These are phyloP conservation scores for Petrosia ficiformis DNA, from an alignment of 37 sponge, comb jelly and placozoan genomes.

Conservation along the genomic window DNA sequence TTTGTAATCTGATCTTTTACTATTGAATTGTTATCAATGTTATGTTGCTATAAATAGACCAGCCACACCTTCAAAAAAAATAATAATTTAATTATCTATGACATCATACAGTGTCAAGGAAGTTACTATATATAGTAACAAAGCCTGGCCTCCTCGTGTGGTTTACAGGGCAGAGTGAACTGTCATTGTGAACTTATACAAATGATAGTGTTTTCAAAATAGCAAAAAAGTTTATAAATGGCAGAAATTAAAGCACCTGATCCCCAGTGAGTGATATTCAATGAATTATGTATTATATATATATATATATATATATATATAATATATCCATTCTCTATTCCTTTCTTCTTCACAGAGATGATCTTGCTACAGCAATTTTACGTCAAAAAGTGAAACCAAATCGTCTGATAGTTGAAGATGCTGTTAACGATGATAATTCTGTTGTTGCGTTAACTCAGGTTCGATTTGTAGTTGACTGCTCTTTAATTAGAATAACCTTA, in stretches of 20 bases:
- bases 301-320: not conserved
- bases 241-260: slow-evolving; percentile 88
- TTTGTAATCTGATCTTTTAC: too few relatives aligned
- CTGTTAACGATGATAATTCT: slow-evolving; percentile 96
- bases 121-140: too few relatives aligned
- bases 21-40: too few relatives aligned
- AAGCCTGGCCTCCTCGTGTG: too few relatives aligned
- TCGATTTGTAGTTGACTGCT: not conserved
- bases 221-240: too few relatives aligned
- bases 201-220: too few relatives aligned
- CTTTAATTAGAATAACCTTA: slow-evolving; percentile 1
- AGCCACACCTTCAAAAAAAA: too few relatives aligned
- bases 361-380: slow-evolving; percentile 94
- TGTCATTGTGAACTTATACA: too few relatives aligned
- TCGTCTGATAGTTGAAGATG: slow-evolving; percentile 92
- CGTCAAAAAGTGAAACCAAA: slow-evolving; percentile 84
- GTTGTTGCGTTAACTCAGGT: slow-evolving; percentile 92
- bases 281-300: not conserved
- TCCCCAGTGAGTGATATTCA: slow-evolving; percentile 74
- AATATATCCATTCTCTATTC: not conserved
- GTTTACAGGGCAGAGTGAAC: too few relatives aligned
- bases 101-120: too few relatives aligned
- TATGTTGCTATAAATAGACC: too few relatives aligned
- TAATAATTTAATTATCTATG: too few relatives aligned
- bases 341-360: slow-evolving; percentile 68